Conservation (phyloP, 2,113 vertebrate species). For the Xenus cinereus region DNA sequence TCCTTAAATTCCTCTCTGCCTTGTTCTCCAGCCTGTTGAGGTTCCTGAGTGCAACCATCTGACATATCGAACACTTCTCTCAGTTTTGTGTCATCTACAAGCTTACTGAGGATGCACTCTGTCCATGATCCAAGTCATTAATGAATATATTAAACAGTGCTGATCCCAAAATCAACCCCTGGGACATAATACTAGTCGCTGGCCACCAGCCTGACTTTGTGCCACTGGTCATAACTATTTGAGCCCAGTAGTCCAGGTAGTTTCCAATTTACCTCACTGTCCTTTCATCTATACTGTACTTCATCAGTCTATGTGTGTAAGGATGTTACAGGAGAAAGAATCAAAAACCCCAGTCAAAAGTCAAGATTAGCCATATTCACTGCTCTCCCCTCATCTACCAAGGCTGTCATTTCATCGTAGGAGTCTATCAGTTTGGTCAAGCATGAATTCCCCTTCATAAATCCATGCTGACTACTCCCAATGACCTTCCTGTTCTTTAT, state of each 20-base stretch:
- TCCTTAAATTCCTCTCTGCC: neutral
- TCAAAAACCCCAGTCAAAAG: neutral
- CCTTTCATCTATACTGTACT: neutral
- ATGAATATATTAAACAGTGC: neutral
- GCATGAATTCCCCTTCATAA: neutral
- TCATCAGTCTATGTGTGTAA: neutral
- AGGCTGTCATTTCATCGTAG: neutral
- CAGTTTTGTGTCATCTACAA: neutral
- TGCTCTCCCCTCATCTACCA: neutral
- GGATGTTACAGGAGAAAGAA: neutral
- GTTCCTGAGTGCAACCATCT: neutral
- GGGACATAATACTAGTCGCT: too few species aligned
- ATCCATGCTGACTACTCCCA: neutral
- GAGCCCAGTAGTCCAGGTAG: neutral
- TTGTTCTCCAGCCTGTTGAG: neutral
- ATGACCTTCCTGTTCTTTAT: neutral
- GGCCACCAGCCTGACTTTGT: neutral
- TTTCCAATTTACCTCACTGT: neutral
- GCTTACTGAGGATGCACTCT: neutral
- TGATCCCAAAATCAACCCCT: neutral
- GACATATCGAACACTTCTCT: neutral
- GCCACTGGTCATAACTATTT: neutral
- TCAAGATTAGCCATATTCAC: neutral
- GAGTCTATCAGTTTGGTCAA: neutral
- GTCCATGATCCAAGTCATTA: neutral